Base-by-base conservation (phyloP, 2,888 invertebrate genomes). In the Nomada goodeniana region DNA sequence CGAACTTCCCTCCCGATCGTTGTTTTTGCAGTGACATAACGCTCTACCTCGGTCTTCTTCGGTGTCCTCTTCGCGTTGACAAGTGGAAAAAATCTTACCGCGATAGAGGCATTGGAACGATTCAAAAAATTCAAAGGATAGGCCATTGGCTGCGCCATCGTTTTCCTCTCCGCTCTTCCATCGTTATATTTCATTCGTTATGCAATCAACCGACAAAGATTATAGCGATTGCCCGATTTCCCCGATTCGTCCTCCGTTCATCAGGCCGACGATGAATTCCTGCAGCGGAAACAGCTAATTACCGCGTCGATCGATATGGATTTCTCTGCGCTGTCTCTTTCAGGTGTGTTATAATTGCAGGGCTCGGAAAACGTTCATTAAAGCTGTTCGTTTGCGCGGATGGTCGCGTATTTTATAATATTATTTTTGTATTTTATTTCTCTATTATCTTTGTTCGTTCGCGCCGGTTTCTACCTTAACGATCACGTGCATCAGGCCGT, bases 21-120 rank as follows among this genome's bases (percentile, higher is more conserved):
- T 70, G 50, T 73, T 70, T 81, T 60, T 61, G 52, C 20, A 36
- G 47, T 77, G 77, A 77, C 82, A 61, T 77, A 82, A 83, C 82
- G 36, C n/a, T 57, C 74, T 57, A 20, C 13, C 23, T 20, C n/a
- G 55, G 15, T 2, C 42, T 23, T 44, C 20, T n/a, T 18, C 1
- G 63, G 23, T n/a, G 70, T 74, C 44, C 50, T 61, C 64, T 44
- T 47, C 15, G n/a, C 7, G 23, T n/a, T 15, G 5, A 61, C 47
- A 23, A 13, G 15, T 13, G 47, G 50, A 50, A 59, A 36, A 64
- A 78, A 79, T 50, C 63, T 63, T 5, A 5, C 9, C 4, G 13
- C 11, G 29, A 26, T 0, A n/a, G n/a, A 29, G 2, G n/a, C 47
- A 1, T 50, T 23, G 29, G 11, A n/a, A 9, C 29, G 42, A 44